Base-by-base conservation (phyloP, 2,888 invertebrate genomes). In the Cactoblastis cactorum region DNA sequence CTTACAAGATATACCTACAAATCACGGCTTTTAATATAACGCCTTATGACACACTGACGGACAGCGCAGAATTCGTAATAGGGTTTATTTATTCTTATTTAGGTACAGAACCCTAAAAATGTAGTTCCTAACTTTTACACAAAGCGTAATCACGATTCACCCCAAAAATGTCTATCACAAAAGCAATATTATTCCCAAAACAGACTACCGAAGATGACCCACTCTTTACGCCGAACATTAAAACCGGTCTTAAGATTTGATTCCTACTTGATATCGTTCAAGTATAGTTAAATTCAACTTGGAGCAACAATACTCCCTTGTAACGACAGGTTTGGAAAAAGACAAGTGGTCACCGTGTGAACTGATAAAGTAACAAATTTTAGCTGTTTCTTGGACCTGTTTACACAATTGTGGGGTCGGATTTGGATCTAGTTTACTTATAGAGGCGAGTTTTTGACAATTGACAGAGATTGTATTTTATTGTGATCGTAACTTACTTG, bases 241-340 rank as follows among this genome's bases (percentile, higher is more conserved):
- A 4, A 69, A 70, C 76, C 53, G 52, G 71, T 73, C 60, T 35
- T 19, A 49, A 55, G 56, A 61, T 59, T 61, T 51, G 52, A 56
- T 58, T 70, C 67, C 41, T 58, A 58, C 59, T 62, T 59, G 58
- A 67, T 49, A 70, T 74, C 67, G 65, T n/a, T n/a, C n/a, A n/a
- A n/a, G n/a, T n/a, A n/a, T n/a, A n/a, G n/a, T n/a, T n/a, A n/a
- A 65, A 61, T 67, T 60, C 62, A 56, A 63, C 63, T 65, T 50
- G 57, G 61, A 55, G 41, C 46, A 35, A 63, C 56, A 54, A 55
- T 55, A 64, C 69, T 67, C 63, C 65, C 52, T 68, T 33, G 8
- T 15, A 5, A 48, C 62, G 67, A 77, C 80, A 77, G 74, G 81
- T 82, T 80, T 75, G 50, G 35, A 69, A 69, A 74, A 66, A 55